A percentile compares a stretch with the other conserved stretches of the same genome.
phyloP scores from a whole-genome alignment of 2,888 invertebrate species.

The Dermolepida albohirtum region DNA sequence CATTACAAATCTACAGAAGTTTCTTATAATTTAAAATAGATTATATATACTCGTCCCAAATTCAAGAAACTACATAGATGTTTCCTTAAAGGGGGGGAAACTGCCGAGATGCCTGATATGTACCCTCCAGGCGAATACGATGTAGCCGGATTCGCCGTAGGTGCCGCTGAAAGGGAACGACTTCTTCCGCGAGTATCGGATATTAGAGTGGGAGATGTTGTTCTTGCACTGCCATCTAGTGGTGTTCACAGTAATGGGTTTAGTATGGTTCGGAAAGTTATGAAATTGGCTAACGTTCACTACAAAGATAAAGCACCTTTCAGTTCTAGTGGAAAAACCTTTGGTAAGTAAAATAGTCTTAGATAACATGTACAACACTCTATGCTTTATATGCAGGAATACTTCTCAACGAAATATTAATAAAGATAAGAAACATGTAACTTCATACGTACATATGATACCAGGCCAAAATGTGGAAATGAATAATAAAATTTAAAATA shows the following conservation, averaged over 20 bases:
- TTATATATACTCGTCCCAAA: no score
- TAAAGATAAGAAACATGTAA: no score
- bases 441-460: no score
- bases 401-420: no score
- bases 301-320: slow-evolving; percentile 80
- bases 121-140: slow-evolving; percentile 92
- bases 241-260: slow-evolving; percentile 97
- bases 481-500: no score
- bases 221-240: slow-evolving; percentile 89
- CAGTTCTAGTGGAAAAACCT: slow-evolving; percentile 73
- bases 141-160: slow-evolving; percentile 95
- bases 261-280: slow-evolving; percentile 85
- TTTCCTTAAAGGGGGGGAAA: slow-evolving; percentile 82
- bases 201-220: slow-evolving; percentile 80
- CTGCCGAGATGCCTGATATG: slow-evolving; percentile 97
- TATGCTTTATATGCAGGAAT: no score
- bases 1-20: no score
- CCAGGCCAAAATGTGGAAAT: no score
- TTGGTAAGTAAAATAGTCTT: slow-evolving; percentile 37
- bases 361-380: no score
- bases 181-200: slow-evolving; percentile 76
- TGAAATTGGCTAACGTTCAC: slow-evolving; percentile 74
- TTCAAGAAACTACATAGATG: no score
- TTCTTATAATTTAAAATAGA: no score
- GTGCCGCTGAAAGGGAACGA: slow-evolving; percentile 83